These are phyloP conservation scores for Synergus laeviventris DNA, from an alignment of 2,888 invertebrate species.

Conservation along the genomic window DNA sequence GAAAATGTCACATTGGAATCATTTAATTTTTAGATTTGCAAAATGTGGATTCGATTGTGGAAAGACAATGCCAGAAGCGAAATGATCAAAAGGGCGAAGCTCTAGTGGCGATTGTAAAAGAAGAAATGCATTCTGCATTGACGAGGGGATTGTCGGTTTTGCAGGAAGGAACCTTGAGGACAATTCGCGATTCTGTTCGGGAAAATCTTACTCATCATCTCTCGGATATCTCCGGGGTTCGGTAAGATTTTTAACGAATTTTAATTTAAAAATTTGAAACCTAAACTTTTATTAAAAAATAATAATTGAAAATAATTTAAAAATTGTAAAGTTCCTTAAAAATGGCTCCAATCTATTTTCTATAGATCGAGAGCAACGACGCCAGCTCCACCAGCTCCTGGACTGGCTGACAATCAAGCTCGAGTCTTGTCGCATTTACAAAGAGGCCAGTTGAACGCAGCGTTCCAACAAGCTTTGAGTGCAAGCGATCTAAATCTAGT, in stretches of 20 bases:
- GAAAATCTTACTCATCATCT: slow-evolving; percentile 72
- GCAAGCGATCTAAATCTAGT: slow-evolving; percentile 93
- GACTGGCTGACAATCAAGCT: slow-evolving; percentile 69
- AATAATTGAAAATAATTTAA: neutral
- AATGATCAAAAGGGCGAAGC: slow-evolving; percentile 69
- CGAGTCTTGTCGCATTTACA: slow-evolving; percentile 70
- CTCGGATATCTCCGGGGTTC: slow-evolving; percentile 69
- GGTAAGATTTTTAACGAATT: slow-evolving; percentile 57
- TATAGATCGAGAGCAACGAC: slow-evolving; percentile 86
- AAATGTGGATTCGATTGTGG: slow-evolving; percentile 76
- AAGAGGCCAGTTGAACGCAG: slow-evolving; percentile 88
- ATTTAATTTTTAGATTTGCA: slow-evolving; percentile 75
- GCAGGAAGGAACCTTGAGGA: slow-evolving; percentile 68
- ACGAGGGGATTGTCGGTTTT: slow-evolving; percentile 63
- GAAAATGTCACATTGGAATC: neutral
- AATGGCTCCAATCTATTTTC: slow-evolving; percentile 76
- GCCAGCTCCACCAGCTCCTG: slow-evolving; percentile 81
- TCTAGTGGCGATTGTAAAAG: slow-evolving; percentile 63
- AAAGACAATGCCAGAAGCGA: slow-evolving; percentile 75
- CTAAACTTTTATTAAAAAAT: neutral
- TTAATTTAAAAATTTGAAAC: neutral
- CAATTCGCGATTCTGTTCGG: slow-evolving; percentile 70
- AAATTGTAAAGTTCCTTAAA: neutral
- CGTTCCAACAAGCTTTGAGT: slow-evolving; percentile 93
- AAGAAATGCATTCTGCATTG: slow-evolving; percentile 70